A percentile compares a stretch with the other conserved stretches of the same genome.
These are phyloP conservation scores for Slavum lentiscoides DNA, from an alignment of 2,888 invertebrate genomes.

Conservation along the genomic window DNA sequence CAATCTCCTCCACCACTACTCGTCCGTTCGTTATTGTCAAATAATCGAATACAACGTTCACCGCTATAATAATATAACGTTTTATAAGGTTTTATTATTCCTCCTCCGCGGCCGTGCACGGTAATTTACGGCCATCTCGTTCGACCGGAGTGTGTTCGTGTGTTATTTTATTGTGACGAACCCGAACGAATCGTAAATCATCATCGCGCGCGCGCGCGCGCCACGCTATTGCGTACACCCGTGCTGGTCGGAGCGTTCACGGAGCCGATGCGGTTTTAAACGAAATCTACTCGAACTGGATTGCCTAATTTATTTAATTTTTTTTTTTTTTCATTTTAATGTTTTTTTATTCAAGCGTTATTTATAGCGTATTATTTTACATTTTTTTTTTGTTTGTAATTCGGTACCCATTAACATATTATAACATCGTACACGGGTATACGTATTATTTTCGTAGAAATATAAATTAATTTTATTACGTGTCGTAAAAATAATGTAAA, in stretches of 20 bases:
- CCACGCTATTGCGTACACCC: neutral
- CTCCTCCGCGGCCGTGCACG: neutral
- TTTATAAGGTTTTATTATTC: neutral
- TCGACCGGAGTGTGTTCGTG: slow-evolving; percentile 17
- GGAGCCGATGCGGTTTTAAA: neutral
- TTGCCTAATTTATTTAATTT: neutral
- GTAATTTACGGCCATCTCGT: slow-evolving; percentile 35
- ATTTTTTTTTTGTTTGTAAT: too few relatives aligned
- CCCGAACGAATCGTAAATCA: slow-evolving; percentile 19
- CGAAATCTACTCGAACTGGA: neutral
- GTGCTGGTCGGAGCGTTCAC: too few relatives aligned
- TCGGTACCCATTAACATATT: too few relatives aligned
- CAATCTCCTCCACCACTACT: too few relatives aligned
- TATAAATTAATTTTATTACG: too few relatives aligned
- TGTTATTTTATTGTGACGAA: neutral
- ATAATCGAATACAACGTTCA: too few relatives aligned
- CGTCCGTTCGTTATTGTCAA: too few relatives aligned
- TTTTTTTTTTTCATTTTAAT: too few relatives aligned
- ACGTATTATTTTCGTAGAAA: too few relatives aligned
- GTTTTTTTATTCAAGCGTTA: neutral
- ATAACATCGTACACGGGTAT: too few relatives aligned
- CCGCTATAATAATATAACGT: too few relatives aligned
- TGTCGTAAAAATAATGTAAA: too few relatives aligned
- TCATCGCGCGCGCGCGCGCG: neutral
- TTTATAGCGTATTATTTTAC: neutral